Evolutionary conservation across 2,797 vertebrate genomes (phyloP).

Genomic region (Luscinia luscinia): DNA sequence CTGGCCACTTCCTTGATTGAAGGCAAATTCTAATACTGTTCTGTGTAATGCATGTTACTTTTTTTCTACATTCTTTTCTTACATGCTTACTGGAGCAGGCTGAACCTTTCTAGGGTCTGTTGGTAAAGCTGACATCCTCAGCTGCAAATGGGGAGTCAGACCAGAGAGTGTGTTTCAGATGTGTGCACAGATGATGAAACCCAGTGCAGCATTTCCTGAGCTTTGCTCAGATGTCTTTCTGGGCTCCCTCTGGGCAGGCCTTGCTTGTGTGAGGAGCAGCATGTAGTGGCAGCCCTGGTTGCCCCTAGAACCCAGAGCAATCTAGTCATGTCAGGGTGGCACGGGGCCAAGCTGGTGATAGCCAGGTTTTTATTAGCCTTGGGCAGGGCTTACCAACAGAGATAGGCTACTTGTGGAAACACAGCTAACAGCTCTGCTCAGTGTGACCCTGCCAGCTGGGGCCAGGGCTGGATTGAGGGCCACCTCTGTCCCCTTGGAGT

Average conservation of each 20-base stretch:
- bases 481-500: background rate
- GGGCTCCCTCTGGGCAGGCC: background rate
- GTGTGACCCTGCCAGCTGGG: background rate
- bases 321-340: background rate
- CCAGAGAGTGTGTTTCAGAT: background rate
- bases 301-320: background rate
- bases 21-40: background rate
- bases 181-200: background rate
- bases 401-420: background rate
- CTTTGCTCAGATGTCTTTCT: background rate
- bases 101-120: background rate
- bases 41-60: background rate
- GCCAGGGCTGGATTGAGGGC: background rate
- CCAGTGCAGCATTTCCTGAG: background rate
- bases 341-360: background rate
- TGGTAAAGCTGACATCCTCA: background rate
- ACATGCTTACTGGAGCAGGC: background rate
- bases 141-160: background rate
- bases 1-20: background rate
- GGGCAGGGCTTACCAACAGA: background rate
- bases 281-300: background rate
- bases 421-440: background rate
- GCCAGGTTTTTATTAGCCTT: background rate
- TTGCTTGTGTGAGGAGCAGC: background rate
- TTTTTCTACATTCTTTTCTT: background rate